Conservation (phyloP, 2,113 vertebrate species). For the Pluvialis apricaria region DNA sequence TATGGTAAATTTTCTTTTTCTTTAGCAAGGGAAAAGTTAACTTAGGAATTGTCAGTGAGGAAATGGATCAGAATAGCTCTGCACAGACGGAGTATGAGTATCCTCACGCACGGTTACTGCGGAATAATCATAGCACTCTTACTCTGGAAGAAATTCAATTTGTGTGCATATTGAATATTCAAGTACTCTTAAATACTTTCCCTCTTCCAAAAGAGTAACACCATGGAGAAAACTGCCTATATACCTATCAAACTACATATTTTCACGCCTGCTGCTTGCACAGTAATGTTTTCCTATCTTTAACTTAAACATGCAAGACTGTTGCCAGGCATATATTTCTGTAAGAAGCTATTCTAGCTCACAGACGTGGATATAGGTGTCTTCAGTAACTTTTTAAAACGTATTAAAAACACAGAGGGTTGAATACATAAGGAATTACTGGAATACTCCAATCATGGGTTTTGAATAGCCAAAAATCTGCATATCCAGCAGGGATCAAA, state of each 20-base stretch:
- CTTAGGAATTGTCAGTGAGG: background rate
- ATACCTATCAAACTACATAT: background rate
- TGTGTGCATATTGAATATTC: background rate
- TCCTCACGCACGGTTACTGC: background rate
- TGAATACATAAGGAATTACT: background rate
- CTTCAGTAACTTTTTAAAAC: background rate
- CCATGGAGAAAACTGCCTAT: background rate
- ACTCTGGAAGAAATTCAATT: background rate
- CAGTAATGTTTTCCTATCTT: background rate
- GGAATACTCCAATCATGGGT: background rate
- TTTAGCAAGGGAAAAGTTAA: background rate
- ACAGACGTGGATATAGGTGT: background rate
- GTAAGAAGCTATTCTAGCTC: background rate
- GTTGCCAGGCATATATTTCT: background rate
- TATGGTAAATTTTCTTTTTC: background rate
- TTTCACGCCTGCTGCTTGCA: constrained; percentile 1
- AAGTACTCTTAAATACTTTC: background rate
- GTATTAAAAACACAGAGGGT: background rate
- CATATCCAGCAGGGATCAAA: background rate
- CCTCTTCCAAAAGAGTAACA: background rate
- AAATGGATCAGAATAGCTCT: background rate
- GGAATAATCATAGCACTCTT: background rate
- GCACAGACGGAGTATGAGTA: background rate
- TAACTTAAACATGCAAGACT: background rate
- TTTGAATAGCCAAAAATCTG: background rate